Evolutionary conservation across 2,888 invertebrate species (phyloP).

Genomic region (Meteorus colon): DNA sequence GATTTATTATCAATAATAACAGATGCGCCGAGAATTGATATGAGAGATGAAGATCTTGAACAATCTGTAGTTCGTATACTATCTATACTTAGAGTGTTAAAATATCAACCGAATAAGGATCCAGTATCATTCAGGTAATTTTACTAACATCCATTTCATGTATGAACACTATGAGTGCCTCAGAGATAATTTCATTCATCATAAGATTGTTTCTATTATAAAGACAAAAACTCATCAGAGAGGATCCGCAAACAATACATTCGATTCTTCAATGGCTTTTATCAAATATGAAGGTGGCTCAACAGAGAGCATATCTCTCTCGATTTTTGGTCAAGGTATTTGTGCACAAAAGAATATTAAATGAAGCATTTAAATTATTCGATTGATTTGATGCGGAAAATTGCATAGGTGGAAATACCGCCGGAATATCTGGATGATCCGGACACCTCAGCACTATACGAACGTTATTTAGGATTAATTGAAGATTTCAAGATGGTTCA

Average conservation of each 20-base stretch:
- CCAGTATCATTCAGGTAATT: conserved; percentile 63
- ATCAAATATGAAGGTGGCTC: conserved; percentile 82
- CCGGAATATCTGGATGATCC: conserved; percentile 84
- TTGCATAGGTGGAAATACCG: conserved; percentile 80
- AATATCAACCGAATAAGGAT: conserved; percentile 82
- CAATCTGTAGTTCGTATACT: conserved; percentile 83
- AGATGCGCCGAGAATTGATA: conserved; percentile 81
- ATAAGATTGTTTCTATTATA: conserved; percentile 42
- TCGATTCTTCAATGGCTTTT: conserved; percentile 88
- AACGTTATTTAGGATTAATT: conserved; percentile 83
- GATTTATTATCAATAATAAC: conserved; percentile 78
- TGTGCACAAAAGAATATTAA: background rate
- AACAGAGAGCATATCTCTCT: conserved; percentile 89
- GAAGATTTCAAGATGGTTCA: conserved; percentile 88
- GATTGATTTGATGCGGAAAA: background rate
- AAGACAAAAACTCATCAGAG: conserved; percentile 81
- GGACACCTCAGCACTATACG: conserved; percentile 81
- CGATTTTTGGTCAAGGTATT: conserved; percentile 67
- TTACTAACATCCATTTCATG: background rate
- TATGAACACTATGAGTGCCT: too few species aligned
- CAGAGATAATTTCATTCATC: too few species aligned
- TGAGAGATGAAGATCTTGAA: conserved; percentile 84
- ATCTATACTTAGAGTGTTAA: conserved; percentile 83
- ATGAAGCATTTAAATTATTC: background rate
- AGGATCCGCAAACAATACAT: conserved; percentile 84